Percentiles rank a stretch among this genome's conserved stretches.
These are phyloP conservation scores for Cuniculus paca DNA, from an alignment of 2,797 vertebrate species.

Conservation along the genomic window DNA sequence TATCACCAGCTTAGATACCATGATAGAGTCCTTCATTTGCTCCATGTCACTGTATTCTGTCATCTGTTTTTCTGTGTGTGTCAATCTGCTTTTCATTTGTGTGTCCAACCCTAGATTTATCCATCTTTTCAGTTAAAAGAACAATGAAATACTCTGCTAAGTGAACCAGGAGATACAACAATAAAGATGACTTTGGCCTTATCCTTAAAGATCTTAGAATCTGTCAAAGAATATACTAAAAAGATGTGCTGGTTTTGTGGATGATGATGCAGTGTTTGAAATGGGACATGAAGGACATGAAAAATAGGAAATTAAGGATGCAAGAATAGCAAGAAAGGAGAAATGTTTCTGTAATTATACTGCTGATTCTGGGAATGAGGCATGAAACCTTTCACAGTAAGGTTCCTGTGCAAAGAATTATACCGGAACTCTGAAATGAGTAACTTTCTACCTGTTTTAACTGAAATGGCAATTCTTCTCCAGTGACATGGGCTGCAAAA, in stretches of 20 bases:
- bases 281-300: neutral
- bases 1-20: neutral
- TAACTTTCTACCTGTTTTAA: neutral
- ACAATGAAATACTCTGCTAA: neutral
- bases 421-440: neutral
- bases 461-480: conserved; percentile 5
- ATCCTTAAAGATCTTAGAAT: neutral
- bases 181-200: neutral
- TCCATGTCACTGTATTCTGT: neutral
- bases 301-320: neutral
- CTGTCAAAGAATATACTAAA: neutral
- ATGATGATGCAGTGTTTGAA: neutral
- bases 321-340: neutral
- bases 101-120: neutral
- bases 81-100: neutral
- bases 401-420: neutral
- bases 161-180: neutral
- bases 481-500: neutral
- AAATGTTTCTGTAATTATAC: neutral
- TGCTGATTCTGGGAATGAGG: neutral
- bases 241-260: neutral
- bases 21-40: neutral
- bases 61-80: neutral
- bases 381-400: neutral
- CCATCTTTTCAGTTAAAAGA: neutral